phyloP scores from a whole-genome alignment of 2,113 vertebrate genomes.

The Atherinomorus stipes region DNA sequence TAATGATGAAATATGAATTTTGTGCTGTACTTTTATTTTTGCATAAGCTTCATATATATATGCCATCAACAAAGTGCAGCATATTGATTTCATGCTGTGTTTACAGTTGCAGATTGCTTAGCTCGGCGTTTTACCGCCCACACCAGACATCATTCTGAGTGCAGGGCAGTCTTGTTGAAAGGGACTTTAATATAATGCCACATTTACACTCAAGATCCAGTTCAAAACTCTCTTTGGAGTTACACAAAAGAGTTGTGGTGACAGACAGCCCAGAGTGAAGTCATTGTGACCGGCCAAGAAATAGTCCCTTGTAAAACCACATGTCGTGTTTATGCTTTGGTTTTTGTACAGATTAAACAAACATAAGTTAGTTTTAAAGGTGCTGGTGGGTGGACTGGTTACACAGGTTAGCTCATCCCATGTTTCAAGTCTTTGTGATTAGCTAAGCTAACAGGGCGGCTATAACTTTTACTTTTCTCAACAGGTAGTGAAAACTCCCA shows the following conservation, averaged over 20 bases:
- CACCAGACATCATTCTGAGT: not conserved
- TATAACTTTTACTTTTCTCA: not conserved
- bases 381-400: conserved; percentile 3
- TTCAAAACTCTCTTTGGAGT: conserved; percentile 15
- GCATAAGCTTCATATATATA: not conserved
- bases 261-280: conserved; percentile 12
- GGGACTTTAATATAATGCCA: not conserved
- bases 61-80: not conserved
- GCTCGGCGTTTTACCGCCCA: conserved; percentile 11
- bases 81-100: conserved; percentile 1
- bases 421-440: not conserved
- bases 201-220: conserved; percentile 12
- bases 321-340: conserved; percentile 35
- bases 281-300: conserved; percentile 34
- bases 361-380: conserved; percentile 12
- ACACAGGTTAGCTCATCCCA: not conserved
- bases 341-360: conserved; percentile 35
- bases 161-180: not conserved
- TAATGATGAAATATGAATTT: not conserved
- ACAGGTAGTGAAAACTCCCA: not conserved
- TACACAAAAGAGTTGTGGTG: conserved; percentile 27
- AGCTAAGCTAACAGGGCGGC: not conserved
- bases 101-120: not conserved
- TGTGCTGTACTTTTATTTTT: not conserved
- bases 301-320: conserved; percentile 42